Conservation (phyloP, 2,888 invertebrate species). For the Erebia ligea region DNA sequence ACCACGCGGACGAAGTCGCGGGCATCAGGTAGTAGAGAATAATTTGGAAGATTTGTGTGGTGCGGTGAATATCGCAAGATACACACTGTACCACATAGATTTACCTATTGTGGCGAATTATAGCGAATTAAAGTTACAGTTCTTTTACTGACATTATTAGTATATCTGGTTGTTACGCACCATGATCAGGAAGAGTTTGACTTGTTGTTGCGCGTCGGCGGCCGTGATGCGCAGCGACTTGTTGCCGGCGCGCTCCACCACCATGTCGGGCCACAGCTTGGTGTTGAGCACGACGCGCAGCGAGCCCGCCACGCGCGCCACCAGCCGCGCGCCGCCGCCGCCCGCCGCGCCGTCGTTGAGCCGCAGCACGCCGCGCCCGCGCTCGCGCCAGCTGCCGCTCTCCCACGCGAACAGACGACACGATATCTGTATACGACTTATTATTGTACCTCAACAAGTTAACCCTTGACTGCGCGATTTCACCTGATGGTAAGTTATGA, state of each 20-base stretch:
- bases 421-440: constrained; percentile 80
- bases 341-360: constrained; percentile 87
- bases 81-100: no score
- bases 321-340: constrained; percentile 89
- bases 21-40: no score
- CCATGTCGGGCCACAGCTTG: constrained; percentile 97
- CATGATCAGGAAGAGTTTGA: constrained; percentile 94
- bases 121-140: no score
- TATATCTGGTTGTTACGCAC: constrained; percentile 69
- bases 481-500: no score
- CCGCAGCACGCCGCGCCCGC: constrained; percentile 94
- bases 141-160: no score
- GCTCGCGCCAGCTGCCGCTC: constrained; percentile 93
- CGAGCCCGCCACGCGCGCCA: constrained; percentile 95
- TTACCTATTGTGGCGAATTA: no score
- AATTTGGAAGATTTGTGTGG: no score
- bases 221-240: constrained; percentile 95
- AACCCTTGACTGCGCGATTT: no score
- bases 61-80: no score
- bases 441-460: no score
- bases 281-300: constrained; percentile 95
- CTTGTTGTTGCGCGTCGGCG: constrained; percentile 90
- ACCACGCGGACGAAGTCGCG: no score
- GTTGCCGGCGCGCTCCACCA: constrained; percentile 92
- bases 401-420: constrained; percentile 96